Evolutionary conservation across 1,140 invertebrate species (phyloP).

Genomic region (Leptinotarsa lineolata): DNA sequence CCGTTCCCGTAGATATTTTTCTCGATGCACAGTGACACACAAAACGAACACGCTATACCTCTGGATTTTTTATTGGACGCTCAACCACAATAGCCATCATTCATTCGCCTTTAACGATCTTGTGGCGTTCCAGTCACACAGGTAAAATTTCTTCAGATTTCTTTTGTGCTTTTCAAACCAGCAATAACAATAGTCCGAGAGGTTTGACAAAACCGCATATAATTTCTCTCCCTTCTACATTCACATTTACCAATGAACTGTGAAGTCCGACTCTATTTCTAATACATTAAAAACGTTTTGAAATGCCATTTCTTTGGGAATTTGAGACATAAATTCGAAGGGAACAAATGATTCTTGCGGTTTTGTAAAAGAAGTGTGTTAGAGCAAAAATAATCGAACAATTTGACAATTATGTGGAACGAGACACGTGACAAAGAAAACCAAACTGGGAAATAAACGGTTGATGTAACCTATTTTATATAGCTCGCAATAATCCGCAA

Average conservation of each 20-base stretch:
- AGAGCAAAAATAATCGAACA: conserved; percentile 17
- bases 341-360: conserved; percentile 17
- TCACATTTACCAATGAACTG: conserved; percentile 15
- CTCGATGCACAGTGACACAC: neutral
- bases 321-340: conserved; percentile 1
- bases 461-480: too few species aligned
- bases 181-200: conserved; percentile 20
- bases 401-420: neutral
- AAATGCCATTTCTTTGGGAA: neutral
- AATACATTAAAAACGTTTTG: conserved; percentile 24
- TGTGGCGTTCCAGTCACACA: conserved; percentile 9
- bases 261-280: conserved; percentile 15
- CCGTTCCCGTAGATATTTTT: neutral
- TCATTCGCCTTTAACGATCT: neutral
- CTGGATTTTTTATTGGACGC: conserved; percentile 16
- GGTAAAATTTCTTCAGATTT: conserved; percentile 15
- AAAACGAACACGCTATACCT: neutral
- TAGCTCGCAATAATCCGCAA: too few species aligned
- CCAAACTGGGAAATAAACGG: neutral
- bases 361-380: conserved; percentile 1
- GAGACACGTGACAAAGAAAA: neutral
- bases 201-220: conserved; percentile 29
- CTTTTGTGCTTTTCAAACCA: neutral
- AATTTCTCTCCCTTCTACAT: conserved; percentile 19
- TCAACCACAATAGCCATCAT: conserved; percentile 2